Evolutionary conservation across 2,113 vertebrate genomes (phyloP).

Genomic region (Platysternon megacephalum): DNA sequence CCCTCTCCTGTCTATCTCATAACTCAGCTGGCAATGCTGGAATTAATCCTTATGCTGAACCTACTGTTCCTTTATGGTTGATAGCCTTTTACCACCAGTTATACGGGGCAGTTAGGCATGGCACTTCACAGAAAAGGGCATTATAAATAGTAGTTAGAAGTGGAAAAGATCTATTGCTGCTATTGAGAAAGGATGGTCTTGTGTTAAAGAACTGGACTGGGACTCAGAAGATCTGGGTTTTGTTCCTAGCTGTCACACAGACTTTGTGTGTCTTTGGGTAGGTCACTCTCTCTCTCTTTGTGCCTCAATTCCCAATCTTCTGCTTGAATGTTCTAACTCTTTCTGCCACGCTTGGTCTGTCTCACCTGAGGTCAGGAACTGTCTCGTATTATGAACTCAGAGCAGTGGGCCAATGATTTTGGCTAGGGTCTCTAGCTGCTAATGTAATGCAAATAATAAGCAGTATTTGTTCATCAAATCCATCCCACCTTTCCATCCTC

Average conservation of each 20-base stretch:
- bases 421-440: not conserved
- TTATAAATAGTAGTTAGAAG: not conserved
- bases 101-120: not conserved
- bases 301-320: not conserved
- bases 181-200: not conserved
- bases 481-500: not conserved
- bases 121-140: not conserved
- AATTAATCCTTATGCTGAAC: not conserved
- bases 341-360: not conserved
- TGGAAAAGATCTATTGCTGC: not conserved
- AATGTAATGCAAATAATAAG: not conserved
- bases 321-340: not conserved
- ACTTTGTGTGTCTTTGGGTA: not conserved
- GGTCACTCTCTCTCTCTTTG: not conserved
- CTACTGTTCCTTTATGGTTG: not conserved
- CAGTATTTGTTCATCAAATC: not conserved
- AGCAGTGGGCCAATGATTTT: no score
- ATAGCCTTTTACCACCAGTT: not conserved
- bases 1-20: not conserved
- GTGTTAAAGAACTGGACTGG: not conserved
- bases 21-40: not conserved
- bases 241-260: not conserved
- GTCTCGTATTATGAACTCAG: no score
- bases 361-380: not conserved
- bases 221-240: not conserved